Percentiles rank a stretch among this genome's conserved stretches.
Conservation (phyloP, 2,888 invertebrate genomes). For the Nebria salina region DNA sequence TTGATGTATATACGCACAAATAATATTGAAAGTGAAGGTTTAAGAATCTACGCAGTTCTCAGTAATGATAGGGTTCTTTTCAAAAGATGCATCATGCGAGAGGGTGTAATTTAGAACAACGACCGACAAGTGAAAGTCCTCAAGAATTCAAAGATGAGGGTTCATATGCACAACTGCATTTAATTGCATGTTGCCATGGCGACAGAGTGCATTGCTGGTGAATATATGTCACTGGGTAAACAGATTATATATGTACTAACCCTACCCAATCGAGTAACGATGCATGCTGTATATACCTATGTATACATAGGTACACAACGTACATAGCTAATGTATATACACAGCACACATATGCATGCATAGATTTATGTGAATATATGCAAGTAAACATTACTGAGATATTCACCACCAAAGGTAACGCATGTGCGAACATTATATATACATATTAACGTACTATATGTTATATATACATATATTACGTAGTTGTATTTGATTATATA, state of each 20-base stretch:
- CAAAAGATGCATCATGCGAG: neutral
- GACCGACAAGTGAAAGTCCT: neutral
- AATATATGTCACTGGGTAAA: conserved; percentile 60
- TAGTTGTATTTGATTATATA: neutral
- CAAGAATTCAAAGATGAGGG: conserved; percentile 9
- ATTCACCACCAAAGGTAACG: neutral
- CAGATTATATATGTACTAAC: conserved; percentile 52
- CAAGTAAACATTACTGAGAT: neutral
- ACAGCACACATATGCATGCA: neutral
- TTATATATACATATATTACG: neutral
- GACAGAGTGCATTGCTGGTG: conserved; percentile 53
- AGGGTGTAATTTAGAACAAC: neutral
- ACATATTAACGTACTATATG: neutral
- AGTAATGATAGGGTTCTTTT: neutral
- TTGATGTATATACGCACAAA: neutral
- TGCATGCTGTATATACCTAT: neutral
- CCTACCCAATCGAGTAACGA: conserved; percentile 10
- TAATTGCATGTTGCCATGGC: conserved; percentile 55
- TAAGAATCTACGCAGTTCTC: neutral
- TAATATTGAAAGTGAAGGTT: neutral
- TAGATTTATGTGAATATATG: neutral
- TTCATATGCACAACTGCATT: conserved; percentile 51
- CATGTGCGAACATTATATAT: neutral
- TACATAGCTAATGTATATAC: neutral
- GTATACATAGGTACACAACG: neutral